These are phyloP conservation scores for Nemapogon koenigi DNA, from an alignment of 2,888 invertebrate genomes.

Conservation along the genomic window DNA sequence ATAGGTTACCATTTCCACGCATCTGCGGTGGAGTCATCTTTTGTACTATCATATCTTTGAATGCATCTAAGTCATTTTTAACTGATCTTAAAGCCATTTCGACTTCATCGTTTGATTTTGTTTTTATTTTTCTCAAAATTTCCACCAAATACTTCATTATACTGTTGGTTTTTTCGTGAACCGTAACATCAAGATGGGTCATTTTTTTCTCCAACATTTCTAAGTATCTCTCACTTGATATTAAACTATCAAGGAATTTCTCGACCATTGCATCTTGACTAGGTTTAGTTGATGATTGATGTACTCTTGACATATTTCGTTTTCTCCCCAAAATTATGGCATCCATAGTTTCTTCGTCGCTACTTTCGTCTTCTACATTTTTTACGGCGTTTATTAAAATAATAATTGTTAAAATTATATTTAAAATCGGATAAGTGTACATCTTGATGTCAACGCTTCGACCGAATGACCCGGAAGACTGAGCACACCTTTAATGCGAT, in stretches of 20 bases:
- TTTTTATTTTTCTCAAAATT: conserved; percentile 28
- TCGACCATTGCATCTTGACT: conserved; percentile 31
- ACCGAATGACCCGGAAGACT: no score
- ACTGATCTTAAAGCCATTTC: conserved; percentile 25
- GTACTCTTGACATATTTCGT: no score
- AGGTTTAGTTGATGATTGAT: no score
- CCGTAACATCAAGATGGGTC: conserved; percentile 31
- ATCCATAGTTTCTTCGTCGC: neutral
- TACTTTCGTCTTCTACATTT: no score
- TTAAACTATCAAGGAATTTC: conserved; percentile 42
- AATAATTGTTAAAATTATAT: no score
- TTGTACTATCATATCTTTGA: conserved; percentile 24
- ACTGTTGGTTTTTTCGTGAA: conserved; percentile 36
- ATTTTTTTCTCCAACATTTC: conserved; percentile 41
- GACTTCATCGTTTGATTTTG: conserved; percentile 22
- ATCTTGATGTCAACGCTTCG: no score
- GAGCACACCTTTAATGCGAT: no score
- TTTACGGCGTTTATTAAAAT: no score
- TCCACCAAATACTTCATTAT: conserved; percentile 40
- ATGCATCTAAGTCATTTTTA: conserved; percentile 28
- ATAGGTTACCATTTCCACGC: no score
- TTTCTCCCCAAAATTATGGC: neutral
- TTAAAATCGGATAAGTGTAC: no score
- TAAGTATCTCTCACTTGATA: conserved; percentile 41
- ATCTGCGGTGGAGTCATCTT: no score